Evolutionary conservation across 2,888 invertebrate genomes (phyloP), one percentile per base, ranked within the genome.

Genomic region (Gisinianus flammeolus): DNA sequence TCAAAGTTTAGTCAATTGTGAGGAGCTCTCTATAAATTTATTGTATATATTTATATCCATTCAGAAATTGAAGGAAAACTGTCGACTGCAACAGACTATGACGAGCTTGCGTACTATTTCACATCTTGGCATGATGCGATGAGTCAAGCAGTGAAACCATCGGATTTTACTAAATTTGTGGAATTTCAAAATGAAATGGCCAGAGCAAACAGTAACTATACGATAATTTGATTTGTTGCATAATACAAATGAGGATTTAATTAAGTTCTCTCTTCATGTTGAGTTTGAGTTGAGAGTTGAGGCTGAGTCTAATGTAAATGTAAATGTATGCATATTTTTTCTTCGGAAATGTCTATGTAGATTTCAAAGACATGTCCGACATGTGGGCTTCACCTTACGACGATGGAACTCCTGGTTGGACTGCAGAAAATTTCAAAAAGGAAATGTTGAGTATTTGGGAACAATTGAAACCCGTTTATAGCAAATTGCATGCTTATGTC

Each of bases 321-420:
- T 35, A 19, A 24, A n/a, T 24, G 5, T 44, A n/a, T 12, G 16
- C 4, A 10, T 24, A 70, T 70, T 52, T 52, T 44, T 54, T 70
- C 6, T 52, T 28, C n/a, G 16, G 6, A 5, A 62, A 24, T 24
- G 2, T 62, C 24, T 62, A 26, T 6, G 24, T 87, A 96, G 96
- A 95, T 88, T 95, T 94, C 84, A 92, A 92, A 0, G 93, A 96
- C 85, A 93, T 93, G 0, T 93, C 95, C 0, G 94, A 93, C 35
- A 94, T 94, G 86, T 96, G 97, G 96, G 92, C 93, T 88, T 92
- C 93, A 85, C 92, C 93, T 0, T 97, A 95, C 86, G 94, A 95
- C 82, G 83, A 83, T 73, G 83, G 79, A 70, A 79, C 75, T 16
- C 58, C 71, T 5, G 79, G 76, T 0, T 85, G 82, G 81, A 79